phyloP scores from a whole-genome alignment of 2,797 vertebrate genomes.

The Chanos chanos region DNA sequence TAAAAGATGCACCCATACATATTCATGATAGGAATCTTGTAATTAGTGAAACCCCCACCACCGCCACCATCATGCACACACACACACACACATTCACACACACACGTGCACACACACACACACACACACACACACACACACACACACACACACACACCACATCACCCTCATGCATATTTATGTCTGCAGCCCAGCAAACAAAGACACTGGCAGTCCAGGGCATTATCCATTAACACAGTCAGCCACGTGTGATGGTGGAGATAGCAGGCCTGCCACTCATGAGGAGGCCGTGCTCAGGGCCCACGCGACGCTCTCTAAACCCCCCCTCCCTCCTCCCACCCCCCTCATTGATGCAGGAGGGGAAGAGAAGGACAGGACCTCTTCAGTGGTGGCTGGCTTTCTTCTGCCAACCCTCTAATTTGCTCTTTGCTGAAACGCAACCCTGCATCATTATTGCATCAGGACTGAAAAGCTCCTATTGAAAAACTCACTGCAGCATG shows the following conservation, averaged over 20 bases:
- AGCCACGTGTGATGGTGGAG: constrained; percentile 72
- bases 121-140: constrained; percentile 30
- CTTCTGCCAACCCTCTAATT: constrained; percentile 36
- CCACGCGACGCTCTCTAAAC: constrained; percentile 2
- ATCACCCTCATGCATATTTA: constrained; percentile 77
- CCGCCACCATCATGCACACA: constrained; percentile 29
- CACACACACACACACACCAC: constrained; percentile 31
- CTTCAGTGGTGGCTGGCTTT: constrained; percentile 31
- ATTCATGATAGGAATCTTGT: constrained; percentile 82
- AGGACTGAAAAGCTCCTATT: constrained; percentile 50
- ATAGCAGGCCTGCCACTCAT: constrained; percentile 75
- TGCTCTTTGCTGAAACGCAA: constrained; percentile 47
- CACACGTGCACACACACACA: constrained; percentile 36
- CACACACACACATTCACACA: constrained; percentile 42
- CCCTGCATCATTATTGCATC: constrained; percentile 71
- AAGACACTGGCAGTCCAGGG: constrained; percentile 71
- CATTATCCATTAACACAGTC: constrained; percentile 78
- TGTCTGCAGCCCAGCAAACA: constrained; percentile 72
- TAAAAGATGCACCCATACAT: constrained; percentile 81
- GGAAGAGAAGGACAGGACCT: constrained; percentile 47
- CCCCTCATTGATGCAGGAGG: constrained; percentile 10
- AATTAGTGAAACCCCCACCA: constrained; percentile 72
- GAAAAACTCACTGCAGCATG: constrained; percentile 55
- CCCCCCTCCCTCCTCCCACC: not conserved
- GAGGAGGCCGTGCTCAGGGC: constrained; percentile 21